Evolutionary conservation across 2,797 vertebrate genomes (phyloP).

Genomic region (Tarsius wallacei): DNA sequence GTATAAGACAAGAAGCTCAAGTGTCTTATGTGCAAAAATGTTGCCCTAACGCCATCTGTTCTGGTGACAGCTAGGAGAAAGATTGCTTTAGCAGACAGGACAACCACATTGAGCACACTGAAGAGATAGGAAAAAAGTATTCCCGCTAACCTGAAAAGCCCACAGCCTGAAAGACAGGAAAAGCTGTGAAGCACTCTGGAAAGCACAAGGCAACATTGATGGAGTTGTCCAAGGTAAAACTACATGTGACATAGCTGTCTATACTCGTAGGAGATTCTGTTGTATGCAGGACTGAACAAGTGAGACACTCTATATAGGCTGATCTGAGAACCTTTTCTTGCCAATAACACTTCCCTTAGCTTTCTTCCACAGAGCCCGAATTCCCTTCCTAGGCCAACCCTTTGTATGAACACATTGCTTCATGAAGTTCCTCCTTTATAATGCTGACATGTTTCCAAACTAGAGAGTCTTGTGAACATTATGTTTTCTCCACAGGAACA

Average conservation of each 20-base stretch:
- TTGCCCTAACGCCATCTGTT: neutral
- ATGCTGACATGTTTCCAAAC: neutral
- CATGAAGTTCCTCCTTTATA: neutral
- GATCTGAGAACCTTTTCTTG: neutral
- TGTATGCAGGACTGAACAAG: neutral
- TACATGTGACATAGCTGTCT: neutral
- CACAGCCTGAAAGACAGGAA: neutral
- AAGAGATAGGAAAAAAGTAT: neutral
- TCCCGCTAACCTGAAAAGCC: neutral
- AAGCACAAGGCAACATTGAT: neutral
- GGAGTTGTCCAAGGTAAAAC: neutral
- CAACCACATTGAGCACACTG: neutral
- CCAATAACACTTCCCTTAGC: neutral
- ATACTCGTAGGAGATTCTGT: neutral
- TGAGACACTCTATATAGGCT: neutral
- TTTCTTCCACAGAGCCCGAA: neutral
- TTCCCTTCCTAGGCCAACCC: neutral
- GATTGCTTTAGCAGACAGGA: neutral
- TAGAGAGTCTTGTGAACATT: neutral
- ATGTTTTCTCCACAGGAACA: neutral
- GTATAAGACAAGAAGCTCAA: neutral
- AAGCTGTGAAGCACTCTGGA: neutral
- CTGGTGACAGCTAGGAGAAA: neutral
- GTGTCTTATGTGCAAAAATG: neutral
- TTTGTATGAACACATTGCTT: neutral